Conservation (phyloP, 2,113 vertebrate genomes). For the Megaceryle maxima region DNA sequence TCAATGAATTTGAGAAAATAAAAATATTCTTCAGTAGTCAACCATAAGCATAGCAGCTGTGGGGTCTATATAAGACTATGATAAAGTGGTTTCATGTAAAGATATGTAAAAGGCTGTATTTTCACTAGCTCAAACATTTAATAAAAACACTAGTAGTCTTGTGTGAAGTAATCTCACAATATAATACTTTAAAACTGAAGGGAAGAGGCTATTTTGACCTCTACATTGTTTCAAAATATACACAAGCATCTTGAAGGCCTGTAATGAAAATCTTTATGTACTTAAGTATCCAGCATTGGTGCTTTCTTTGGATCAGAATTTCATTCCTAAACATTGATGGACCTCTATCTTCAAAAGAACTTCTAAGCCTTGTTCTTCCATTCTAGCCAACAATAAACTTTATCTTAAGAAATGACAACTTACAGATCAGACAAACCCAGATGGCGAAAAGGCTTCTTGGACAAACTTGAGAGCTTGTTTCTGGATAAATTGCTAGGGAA, state of each 20-base stretch:
- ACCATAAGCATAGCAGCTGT: neutral
- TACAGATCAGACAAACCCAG: conserved; percentile 93
- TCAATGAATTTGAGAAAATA: neutral
- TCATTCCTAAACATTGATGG: neutral
- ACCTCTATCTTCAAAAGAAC: neutral
- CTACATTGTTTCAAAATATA: neutral
- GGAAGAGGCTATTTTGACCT: neutral
- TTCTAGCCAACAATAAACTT: neutral
- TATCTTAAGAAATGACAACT: conserved; percentile 75
- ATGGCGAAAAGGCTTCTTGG: conserved; percentile 91
- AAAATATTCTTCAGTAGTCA: neutral
- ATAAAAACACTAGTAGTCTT: neutral
- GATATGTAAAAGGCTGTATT: neutral
- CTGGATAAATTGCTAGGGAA: conserved; percentile 91
- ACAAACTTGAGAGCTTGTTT: conserved; percentile 92
- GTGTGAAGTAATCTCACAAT: neutral
- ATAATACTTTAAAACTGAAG: neutral
- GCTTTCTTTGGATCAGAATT: neutral
- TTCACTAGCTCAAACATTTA: neutral
- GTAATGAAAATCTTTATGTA: neutral
- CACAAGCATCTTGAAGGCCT: neutral
- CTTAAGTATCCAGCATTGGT: neutral
- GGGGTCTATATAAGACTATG: neutral
- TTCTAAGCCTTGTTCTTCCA: neutral
- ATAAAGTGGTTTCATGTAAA: neutral